Percentiles rank a stretch among this genome's conserved stretches.
These are phyloP conservation scores for Plusia festucae DNA, from an alignment of 2,888 invertebrate species.

Conservation along the genomic window DNA sequence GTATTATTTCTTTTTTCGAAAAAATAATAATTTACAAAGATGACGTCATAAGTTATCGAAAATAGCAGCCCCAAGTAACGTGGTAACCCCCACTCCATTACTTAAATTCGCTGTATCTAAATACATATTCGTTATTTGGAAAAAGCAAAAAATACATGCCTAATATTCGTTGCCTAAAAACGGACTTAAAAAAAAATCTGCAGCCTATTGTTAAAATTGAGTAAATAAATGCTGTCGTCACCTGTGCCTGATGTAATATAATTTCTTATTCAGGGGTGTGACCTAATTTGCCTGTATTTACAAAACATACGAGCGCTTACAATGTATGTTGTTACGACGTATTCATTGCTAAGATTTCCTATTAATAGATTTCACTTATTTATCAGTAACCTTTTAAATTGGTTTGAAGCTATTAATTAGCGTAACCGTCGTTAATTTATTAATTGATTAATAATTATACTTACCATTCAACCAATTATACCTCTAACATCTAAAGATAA, in stretches of 20 bases:
- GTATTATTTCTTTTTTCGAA: too few relatives aligned
- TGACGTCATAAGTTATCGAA: too few relatives aligned
- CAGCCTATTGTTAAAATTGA: too few relatives aligned
- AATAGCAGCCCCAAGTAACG: too few relatives aligned
- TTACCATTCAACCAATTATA: background rate
- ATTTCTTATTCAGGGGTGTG: background rate
- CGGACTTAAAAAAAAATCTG: too few relatives aligned
- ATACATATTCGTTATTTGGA: too few relatives aligned
- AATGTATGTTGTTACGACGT: background rate
- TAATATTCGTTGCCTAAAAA: too few relatives aligned
- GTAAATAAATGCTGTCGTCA: too few relatives aligned
- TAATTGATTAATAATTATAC: background rate
- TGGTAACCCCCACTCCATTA: too few relatives aligned
- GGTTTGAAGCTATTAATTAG: background rate
- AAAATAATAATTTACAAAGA: too few relatives aligned
- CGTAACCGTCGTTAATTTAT: background rate
- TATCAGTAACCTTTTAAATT: background rate
- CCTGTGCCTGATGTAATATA: background rate
- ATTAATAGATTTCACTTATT: background rate
- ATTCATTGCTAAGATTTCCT: background rate
- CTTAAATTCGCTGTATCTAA: too few relatives aligned
- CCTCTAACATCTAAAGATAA: background rate
- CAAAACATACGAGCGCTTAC: background rate
- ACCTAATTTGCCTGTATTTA: background rate
- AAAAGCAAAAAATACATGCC: too few relatives aligned